Evolutionary conservation across 1,140 invertebrate genomes (phyloP).

Genomic region (Diorhabda elongata): DNA sequence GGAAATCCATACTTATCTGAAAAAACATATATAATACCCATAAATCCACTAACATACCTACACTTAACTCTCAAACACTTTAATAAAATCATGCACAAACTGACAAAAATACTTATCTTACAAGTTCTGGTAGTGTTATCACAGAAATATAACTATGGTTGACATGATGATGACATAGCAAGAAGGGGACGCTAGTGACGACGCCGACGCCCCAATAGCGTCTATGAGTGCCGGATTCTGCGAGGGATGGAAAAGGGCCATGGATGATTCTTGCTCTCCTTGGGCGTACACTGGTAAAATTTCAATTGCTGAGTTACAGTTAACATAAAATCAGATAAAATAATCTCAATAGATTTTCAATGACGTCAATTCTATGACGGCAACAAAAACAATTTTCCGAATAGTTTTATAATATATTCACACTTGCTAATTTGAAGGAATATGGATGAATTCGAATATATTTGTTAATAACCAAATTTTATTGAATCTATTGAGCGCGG

Average conservation of each 20-base stretch:
- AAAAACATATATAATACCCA: too few relatives aligned
- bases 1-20: too few relatives aligned
- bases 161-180: slow-evolving; percentile 36
- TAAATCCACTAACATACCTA: too few relatives aligned
- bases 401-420: too few relatives aligned
- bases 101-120: slow-evolving; percentile 30
- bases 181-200: slow-evolving; percentile 28
- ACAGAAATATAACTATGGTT: slow-evolving; percentile 28
- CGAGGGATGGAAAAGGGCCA: slow-evolving; percentile 24
- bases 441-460: too few relatives aligned
- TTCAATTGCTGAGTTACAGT: not conserved
- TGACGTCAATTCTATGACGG: too few relatives aligned
- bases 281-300: not conserved
- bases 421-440: too few relatives aligned
- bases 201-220: slow-evolving; percentile 40
- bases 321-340: too few relatives aligned
- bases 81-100: slow-evolving; percentile 10
- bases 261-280: slow-evolving; percentile 29
- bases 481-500: too few relatives aligned
- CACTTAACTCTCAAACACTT: not conserved
- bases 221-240: slow-evolving; percentile 28
- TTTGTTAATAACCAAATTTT: too few relatives aligned
- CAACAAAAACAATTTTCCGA: too few relatives aligned
- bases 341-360: too few relatives aligned
- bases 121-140: slow-evolving; percentile 18